These are phyloP conservation scores for Drosophila sechellia DNA, from an alignment of 1,140 invertebrate genomes.

Conservation along the genomic window DNA sequence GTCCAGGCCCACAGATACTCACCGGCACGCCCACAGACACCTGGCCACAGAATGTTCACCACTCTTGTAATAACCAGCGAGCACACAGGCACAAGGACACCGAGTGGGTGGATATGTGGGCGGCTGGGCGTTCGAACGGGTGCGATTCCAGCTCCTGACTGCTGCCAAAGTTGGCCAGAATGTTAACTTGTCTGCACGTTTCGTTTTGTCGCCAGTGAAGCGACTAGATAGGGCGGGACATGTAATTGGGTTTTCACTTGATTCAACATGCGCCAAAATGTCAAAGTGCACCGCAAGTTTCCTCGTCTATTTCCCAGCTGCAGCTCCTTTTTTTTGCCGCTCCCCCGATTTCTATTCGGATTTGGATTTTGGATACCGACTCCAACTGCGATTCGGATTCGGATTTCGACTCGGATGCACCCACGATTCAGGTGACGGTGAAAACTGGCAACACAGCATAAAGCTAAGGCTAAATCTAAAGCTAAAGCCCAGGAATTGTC, in stretches of 20 bases:
- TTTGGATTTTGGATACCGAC: slow-evolving; percentile 2
- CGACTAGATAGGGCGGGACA: slow-evolving; percentile 64
- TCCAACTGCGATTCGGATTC: background rate
- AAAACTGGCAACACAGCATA: slow-evolving; percentile 28
- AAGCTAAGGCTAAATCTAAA: background rate
- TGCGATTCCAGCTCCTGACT: background rate
- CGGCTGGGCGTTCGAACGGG: background rate
- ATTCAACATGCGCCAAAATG: slow-evolving; percentile 77
- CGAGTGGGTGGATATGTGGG: background rate
- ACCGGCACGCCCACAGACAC: slow-evolving; percentile 9
- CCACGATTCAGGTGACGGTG: slow-evolving; percentile 3
- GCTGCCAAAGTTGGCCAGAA: slow-evolving; percentile 65
- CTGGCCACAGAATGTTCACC: slow-evolving; percentile 45
- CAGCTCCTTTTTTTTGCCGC: slow-evolving; percentile 1
- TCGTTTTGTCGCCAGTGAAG: slow-evolving; percentile 62
- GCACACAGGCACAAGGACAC: slow-evolving; percentile 25
- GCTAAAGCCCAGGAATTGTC: background rate
- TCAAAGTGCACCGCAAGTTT: slow-evolving; percentile 70
- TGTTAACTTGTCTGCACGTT: slow-evolving; percentile 73
- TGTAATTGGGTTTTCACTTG: slow-evolving; percentile 80
- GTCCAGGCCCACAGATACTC: slow-evolving; percentile 17
- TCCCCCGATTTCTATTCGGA: background rate
- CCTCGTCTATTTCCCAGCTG: slow-evolving; percentile 30
- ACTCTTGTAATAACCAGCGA: slow-evolving; percentile 57
- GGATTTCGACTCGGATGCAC: background rate